Evolutionary conservation across 2,888 invertebrate genomes (phyloP).

Genomic region (Cataglyphis livida): DNA sequence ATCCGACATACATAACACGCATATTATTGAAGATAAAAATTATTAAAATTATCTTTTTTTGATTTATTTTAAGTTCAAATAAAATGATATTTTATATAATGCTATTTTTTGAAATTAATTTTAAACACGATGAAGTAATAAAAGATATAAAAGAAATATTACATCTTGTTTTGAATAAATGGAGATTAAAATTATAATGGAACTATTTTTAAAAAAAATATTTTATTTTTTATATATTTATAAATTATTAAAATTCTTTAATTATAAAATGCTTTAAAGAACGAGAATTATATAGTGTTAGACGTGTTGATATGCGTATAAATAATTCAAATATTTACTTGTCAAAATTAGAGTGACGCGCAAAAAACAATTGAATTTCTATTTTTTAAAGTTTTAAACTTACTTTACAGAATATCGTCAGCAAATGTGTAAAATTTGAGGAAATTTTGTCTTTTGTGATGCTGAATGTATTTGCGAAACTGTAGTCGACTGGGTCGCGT

Average conservation of each 20-base stretch:
- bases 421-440: neutral
- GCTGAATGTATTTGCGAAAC: neutral
- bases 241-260: neutral
- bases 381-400: no score
- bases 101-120: constrained; percentile 1
- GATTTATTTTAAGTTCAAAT: neutral
- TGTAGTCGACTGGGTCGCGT: constrained; percentile 15
- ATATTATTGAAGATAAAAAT: neutral
- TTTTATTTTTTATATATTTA: neutral
- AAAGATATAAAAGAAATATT: neutral
- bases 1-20: neutral
- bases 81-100: neutral
- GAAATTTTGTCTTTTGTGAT: constrained; percentile 1
- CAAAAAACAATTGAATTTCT: neutral
- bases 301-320: neutral
- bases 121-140: neutral
- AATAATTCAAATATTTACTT: neutral
- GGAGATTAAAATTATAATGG: neutral
- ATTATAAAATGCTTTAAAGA: neutral
- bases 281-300: neutral
- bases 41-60: constrained; percentile 1
- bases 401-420: neutral
- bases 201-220: neutral
- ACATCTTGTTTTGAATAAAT: neutral
- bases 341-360: neutral